Percentiles rank a stretch among this genome's conserved stretches.
These are phyloP conservation scores for Carterocephalus palaemon DNA, from an alignment of 2,888 invertebrate species.

Conservation along the genomic window DNA sequence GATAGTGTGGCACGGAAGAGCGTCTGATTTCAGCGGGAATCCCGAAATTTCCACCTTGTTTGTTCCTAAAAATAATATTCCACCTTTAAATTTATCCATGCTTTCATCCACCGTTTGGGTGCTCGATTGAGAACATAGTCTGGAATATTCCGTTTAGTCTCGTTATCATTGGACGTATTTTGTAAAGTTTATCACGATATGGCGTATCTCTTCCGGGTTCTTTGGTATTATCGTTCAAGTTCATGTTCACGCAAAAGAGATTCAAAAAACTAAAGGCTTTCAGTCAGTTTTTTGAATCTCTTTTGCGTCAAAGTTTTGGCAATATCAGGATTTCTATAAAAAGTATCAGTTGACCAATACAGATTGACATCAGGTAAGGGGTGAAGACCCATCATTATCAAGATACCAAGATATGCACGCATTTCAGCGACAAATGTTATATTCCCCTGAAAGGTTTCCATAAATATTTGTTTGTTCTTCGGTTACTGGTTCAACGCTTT, in stretches of 20 bases:
- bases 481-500: too few species aligned
- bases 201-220: conserved; percentile 19
- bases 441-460: not conserved
- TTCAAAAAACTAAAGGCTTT: too few species aligned
- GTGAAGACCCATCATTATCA: not conserved
- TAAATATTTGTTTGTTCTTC: not conserved
- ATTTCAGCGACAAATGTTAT: not conserved
- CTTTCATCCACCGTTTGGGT: conserved; percentile 31
- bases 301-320: too few species aligned
- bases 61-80: not conserved
- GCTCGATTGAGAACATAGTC: conserved; percentile 13
- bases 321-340: not conserved
- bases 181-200: conserved; percentile 27
- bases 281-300: conserved; percentile 8
- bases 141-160: conserved; percentile 26
- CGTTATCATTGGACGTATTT: conserved; percentile 26
- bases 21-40: not conserved
- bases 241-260: conserved; percentile 26
- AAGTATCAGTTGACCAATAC: not conserved
- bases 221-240: conserved; percentile 28
- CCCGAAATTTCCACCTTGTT: not conserved
- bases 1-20: not conserved
- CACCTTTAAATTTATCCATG: conserved; percentile 33
- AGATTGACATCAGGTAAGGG: not conserved
- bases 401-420: not conserved